Base-by-base conservation (phyloP, 1,140 invertebrate species). In the Bombus sylvicola region DNA sequence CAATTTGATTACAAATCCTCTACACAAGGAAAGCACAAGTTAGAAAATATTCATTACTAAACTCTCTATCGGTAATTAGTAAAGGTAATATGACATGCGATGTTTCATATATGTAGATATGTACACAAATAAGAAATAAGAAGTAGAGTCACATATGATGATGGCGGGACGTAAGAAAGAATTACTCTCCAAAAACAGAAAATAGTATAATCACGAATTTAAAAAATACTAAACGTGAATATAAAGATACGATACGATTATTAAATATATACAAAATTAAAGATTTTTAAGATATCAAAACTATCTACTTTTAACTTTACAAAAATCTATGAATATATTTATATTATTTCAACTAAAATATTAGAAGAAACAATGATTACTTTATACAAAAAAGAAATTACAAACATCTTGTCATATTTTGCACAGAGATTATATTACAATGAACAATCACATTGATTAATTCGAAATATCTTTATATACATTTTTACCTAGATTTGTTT, bases 231-330 rank as follows among this genome's bases (percentile, higher is more conserved):
- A n/a, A 62, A 76, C 2, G 12, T 28, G 28, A 31, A 73, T 47
- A 71, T 41, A 22, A 73, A 31, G 0, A 72, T 43, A n/a, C 6
- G n/a, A 18, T 72, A 47, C 1, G 13, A 73, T 47, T 10, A 31
- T 31, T 28, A 47, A n/a, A 22, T 73, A 73, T 73, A 13, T 73
- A 73, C 71, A 73, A 43, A 73, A 73, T 41, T 72, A 72, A 15
- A 41, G 41, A n/a, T 72, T 8, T 10, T 41, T n/a, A 8, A n/a
- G 41, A 72, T 8, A n/a, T 43, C 0, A 72, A n/a, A 72, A 41
- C 12, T 74, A 47, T 10, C 41, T 47, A 74, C 41, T 12, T 74
- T 74, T 47, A 59, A 62, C 28, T 34, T n/a, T 22, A 62, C 4
- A 53, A 28, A 77, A 28, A 62, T 62, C 28, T 62, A 62, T n/a